Base-by-base conservation (phyloP, 2,888 invertebrate species). In the Dryobotodes eremita region DNA sequence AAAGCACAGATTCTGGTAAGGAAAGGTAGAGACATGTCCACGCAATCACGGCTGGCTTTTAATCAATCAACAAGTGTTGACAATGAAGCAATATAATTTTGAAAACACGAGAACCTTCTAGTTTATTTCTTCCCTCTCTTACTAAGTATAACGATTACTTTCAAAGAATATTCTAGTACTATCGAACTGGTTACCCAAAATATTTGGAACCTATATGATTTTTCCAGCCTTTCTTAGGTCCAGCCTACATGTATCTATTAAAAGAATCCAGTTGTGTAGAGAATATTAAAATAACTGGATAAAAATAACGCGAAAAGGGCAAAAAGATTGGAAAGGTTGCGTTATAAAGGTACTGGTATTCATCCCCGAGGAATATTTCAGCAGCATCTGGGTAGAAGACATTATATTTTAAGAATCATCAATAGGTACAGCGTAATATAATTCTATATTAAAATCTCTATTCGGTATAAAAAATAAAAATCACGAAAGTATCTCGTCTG, bases 291-390 rank as follows among this genome's bases (percentile, higher is more conserved):
- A 88, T 88, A 88, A 83, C 78, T 66, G 20, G 65, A 71, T 82
- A 84, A 80, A 88, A 84, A 88, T 86, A 88, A 75, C 78, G 64
- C 75, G 75, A 86, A 88, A 87, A 88, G 84, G 86, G 81, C 78
- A 80, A 79, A 80, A 71, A 81, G 50, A 80, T 83, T 70, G 61
- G 23, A 86, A 81, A 82, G 82, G 84, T 82, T 87, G 64, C 82
- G 79, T 75, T 82, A 71, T 86, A 82, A 84, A 80, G 85, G 79
- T 79, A 75, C 71, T 79, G 76, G 65, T 75, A 79, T 79, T 79
- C 79, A 84, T 86, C 82, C 80, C 82, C 42, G 78, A 78, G 82
- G 71, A 83, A 83, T 80, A 86, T 79, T 84, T 75, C 65, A 50
- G 62, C 20, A n/a, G 61, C 71, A 62, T 75, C 77, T 77, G 42